Evolutionary conservation across 2,888 invertebrate species (phyloP), one percentile per base, ranked within the genome.

Genomic region (Drosophila paucipuncta): DNA sequence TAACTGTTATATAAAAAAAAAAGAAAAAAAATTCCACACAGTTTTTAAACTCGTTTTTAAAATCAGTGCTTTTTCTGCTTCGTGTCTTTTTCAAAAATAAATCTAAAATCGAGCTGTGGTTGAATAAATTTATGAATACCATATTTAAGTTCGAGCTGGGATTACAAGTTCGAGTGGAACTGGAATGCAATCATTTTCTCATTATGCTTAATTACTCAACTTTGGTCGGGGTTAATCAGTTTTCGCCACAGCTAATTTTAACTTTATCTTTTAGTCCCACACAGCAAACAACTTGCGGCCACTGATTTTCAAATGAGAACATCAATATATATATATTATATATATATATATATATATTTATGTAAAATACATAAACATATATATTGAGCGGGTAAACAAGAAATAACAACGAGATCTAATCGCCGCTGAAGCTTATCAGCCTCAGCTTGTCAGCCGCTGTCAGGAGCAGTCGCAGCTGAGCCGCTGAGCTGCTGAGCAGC

Each of bases 361-460:
- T 35, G 13, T 7, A 37, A 39, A 18, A 18, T 18, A 39, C 4
- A 18, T 10, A 10, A 9, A 18, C 2, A 18, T 39, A 18, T 18
- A 39, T 37, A 2, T 18, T 18, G 33, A 33, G 33, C 39, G 39
- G 5, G n/a, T n/a, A 43, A n/a, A 22, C 6, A 43, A 13, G 43
- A 6, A 43, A 25, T 4, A 47, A 47, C 47, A 47, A 22, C 2
- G 30, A 31, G 18, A 70, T 72, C 49, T 64, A 73, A 77, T 73
- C 77, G 60, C 39, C 52, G 66, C 49, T 57, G 52, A 22, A 22
- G 65, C 76, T 78, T 80, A 78, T 76, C 81, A 63, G 81, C 63
- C 66, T 68, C 64, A 66, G 72, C 60, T 55, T 78, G 68, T 76
- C 78, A 68, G 65, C 35, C 39, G 50, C 62, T 68, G 73, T 73